Percentiles rank a stretch among this genome's conserved stretches.
Conservation (phyloP, 2,113 vertebrate species). For the Stegastes partitus region DNA sequence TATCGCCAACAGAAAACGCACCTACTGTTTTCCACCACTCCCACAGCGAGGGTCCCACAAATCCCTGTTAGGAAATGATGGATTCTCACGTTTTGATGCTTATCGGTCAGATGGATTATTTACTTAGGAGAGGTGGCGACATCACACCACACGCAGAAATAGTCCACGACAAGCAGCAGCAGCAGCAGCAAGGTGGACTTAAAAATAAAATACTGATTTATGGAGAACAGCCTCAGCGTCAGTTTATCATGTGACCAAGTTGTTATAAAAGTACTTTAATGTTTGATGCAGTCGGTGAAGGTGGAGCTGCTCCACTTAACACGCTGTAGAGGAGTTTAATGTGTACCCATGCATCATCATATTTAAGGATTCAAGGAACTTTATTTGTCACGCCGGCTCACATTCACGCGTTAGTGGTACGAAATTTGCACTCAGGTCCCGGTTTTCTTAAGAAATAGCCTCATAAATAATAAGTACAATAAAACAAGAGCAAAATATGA, state of each 20-base stretch:
- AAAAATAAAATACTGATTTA: not conserved
- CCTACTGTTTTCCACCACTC: slow-evolving; percentile 66
- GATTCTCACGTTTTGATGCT: slow-evolving; percentile 43
- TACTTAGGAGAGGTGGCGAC: not conserved
- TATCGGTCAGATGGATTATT: slow-evolving; percentile 18
- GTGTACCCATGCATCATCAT: too few relatives aligned
- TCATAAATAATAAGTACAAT: too few relatives aligned
- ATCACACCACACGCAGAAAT: not conserved
- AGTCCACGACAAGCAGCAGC: not conserved
- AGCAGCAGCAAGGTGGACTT: not conserved
- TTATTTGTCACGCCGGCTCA: too few relatives aligned
- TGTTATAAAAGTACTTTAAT: too few relatives aligned
- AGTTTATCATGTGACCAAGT: not conserved
- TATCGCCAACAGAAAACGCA: slow-evolving; percentile 65
- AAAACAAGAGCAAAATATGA: too few relatives aligned
- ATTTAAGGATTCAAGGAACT: too few relatives aligned
- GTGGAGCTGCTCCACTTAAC: too few relatives aligned
- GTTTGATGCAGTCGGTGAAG: too few relatives aligned
- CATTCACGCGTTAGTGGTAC: too few relatives aligned
- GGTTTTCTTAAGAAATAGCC: too few relatives aligned
- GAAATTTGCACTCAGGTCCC: too few relatives aligned
- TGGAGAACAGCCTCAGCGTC: not conserved
- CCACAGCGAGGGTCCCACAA: slow-evolving; percentile 44
- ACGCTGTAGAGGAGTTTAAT: too few relatives aligned
- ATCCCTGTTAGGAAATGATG: slow-evolving; percentile 72